Percentiles rank a stretch among this genome's conserved stretches.
phyloP scores from a whole-genome alignment of 2,888 invertebrate genomes.

The Uloborus plumipes region DNA sequence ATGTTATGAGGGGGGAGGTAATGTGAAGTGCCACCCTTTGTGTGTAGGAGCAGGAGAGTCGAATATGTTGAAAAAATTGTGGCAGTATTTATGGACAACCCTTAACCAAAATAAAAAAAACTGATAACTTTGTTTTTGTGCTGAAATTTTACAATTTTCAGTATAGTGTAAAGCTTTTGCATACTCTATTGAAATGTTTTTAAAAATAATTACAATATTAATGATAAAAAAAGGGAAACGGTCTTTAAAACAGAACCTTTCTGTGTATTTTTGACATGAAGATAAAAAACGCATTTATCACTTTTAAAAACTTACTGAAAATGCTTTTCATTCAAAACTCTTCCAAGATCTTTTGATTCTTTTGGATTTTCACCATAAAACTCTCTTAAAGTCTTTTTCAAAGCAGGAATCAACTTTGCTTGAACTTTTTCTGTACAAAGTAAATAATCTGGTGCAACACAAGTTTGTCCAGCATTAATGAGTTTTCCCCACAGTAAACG shows the following conservation, averaged over 20 bases:
- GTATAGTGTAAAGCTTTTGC: too few relatives aligned
- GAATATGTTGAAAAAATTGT: too few relatives aligned
- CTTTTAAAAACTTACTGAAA: conserved; percentile 75
- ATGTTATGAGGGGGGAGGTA: too few relatives aligned
- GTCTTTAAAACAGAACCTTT: background rate
- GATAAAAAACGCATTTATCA: background rate
- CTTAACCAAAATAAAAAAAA: too few relatives aligned
- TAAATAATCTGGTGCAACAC: conserved; percentile 95
- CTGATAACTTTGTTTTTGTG: too few relatives aligned
- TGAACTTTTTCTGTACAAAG: conserved; percentile 86
- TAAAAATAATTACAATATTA: too few relatives aligned
- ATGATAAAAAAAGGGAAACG: background rate
- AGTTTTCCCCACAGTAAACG: conserved; percentile 96
- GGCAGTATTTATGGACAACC: too few relatives aligned
- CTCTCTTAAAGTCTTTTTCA: conserved; percentile 78
- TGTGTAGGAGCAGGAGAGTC: too few relatives aligned
- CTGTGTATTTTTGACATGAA: too few relatives aligned
- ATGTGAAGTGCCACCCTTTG: too few relatives aligned
- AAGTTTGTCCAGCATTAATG: conserved; percentile 93
- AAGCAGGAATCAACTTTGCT: conserved; percentile 78
- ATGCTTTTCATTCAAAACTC: conserved; percentile 88
- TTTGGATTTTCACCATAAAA: conserved; percentile 81
- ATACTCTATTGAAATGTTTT: too few relatives aligned
- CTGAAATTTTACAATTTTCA: too few relatives aligned
- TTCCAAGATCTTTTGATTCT: conserved; percentile 85